Evolutionary conservation across 2,113 vertebrate species (phyloP).

Genomic region (Dipodomys spectabilis): DNA sequence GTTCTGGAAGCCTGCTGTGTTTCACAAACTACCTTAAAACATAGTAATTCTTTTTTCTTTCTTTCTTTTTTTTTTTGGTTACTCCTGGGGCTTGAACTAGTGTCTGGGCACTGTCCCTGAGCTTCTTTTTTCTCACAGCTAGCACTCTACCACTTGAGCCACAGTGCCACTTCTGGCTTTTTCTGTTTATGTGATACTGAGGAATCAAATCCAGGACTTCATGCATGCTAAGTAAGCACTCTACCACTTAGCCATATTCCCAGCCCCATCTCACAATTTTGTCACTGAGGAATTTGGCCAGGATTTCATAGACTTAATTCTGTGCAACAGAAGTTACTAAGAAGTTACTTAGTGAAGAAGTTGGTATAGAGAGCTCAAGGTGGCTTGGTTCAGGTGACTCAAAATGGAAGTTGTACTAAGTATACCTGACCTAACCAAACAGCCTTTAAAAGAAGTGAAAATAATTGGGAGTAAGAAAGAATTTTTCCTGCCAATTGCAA

Average conservation of each 20-base stretch:
- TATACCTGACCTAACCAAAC: background rate
- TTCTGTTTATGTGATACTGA: too few relatives aligned
- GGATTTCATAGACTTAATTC: background rate
- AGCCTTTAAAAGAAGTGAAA: background rate
- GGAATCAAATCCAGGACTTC: too few relatives aligned
- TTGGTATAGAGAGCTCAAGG: background rate
- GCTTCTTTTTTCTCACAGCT: too few relatives aligned
- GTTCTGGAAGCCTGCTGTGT: background rate
- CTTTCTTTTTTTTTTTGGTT: too few relatives aligned
- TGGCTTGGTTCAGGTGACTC: background rate
- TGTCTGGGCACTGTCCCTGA: too few relatives aligned
- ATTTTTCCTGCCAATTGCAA: background rate
- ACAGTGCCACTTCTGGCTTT: too few relatives aligned
- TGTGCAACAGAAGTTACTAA: background rate
- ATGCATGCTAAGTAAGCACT: too few relatives aligned
- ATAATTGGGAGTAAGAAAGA: background rate
- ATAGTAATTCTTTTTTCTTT: background rate
- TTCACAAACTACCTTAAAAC: background rate
- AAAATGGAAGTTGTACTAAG: background rate
- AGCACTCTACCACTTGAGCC: too few relatives aligned
- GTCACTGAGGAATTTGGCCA: background rate
- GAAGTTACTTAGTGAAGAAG: background rate
- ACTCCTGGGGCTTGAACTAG: too few relatives aligned
- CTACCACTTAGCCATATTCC: too few relatives aligned
- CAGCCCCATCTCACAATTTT: background rate